Conservation (phyloP, 2,888 invertebrate genomes). For the Branchinecta sandiegonensis region DNA sequence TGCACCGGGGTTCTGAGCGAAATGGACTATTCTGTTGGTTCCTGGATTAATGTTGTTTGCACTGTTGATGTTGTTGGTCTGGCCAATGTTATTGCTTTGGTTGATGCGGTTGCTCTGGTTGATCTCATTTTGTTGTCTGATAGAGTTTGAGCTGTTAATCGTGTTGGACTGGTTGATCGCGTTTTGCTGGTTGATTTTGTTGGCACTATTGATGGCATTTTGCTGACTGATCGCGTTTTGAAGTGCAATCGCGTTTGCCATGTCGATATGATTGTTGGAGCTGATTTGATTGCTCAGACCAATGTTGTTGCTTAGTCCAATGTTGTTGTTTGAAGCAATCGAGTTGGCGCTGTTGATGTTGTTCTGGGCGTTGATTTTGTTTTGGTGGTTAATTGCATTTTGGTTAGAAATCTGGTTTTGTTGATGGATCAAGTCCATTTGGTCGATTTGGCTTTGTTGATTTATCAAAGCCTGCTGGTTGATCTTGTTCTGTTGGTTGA, state of each 20-base stretch:
- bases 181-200: background rate
- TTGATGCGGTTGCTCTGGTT: background rate
- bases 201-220: conserved; percentile 1
- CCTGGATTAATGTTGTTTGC: background rate
- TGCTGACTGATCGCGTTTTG: background rate
- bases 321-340: background rate
- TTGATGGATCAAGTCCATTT: background rate
- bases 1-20: conserved; percentile 9
- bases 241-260: background rate
- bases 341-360: background rate
- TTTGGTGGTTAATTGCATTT: background rate
- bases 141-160: background rate
- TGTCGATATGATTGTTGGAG: background rate
- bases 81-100: background rate
- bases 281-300: background rate
- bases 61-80: background rate
- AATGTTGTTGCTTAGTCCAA: background rate
- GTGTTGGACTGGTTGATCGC: background rate
- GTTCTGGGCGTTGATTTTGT: background rate
- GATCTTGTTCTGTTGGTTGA: conserved; percentile 12
- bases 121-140: background rate
- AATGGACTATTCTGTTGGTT: conserved; percentile 1
- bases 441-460: background rate
- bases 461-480: background rate
- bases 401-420: conserved; percentile 8